A percentile compares a stretch with the other conserved stretches of the same genome.
Conservation (phyloP, 2,113 vertebrate genomes). For the Cyanocitta stelleri region DNA sequence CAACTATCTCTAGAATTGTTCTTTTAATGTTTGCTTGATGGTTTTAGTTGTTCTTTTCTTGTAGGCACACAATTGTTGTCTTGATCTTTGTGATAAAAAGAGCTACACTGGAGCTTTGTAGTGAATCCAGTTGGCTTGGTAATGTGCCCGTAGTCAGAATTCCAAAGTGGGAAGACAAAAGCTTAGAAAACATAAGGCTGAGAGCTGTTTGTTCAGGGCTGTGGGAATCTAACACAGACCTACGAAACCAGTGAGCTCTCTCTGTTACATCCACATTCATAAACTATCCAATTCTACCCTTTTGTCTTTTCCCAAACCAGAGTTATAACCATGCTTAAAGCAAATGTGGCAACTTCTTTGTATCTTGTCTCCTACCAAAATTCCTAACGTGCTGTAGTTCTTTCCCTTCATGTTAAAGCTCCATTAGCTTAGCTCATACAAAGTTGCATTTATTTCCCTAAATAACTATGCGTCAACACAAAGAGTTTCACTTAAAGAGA, state of each 20-base stretch:
- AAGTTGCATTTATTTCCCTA: slow-evolving; percentile 53
- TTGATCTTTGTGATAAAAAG: slow-evolving; percentile 80
- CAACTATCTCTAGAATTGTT: slow-evolving; percentile 79
- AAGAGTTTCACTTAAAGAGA: slow-evolving; percentile 24
- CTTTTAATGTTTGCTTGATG: slow-evolving; percentile 76
- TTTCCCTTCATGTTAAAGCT: slow-evolving; percentile 31
- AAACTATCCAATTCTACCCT: slow-evolving; percentile 33
- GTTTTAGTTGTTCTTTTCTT: slow-evolving; percentile 81
- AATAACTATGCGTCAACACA: slow-evolving; percentile 16
- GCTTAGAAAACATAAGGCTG: slow-evolving; percentile 71
- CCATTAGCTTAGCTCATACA: neutral
- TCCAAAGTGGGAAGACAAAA: slow-evolving; percentile 75
- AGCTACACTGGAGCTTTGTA: slow-evolving; percentile 73
- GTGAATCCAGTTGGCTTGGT: slow-evolving; percentile 76
- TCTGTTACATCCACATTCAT: slow-evolving; percentile 67
- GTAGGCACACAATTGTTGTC: slow-evolving; percentile 79
- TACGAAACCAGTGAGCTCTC: slow-evolving; percentile 59
- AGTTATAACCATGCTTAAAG: slow-evolving; percentile 52
- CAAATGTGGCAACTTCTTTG: slow-evolving; percentile 59
- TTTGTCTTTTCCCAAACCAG: slow-evolving; percentile 62
- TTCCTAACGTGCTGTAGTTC: slow-evolving; percentile 38
- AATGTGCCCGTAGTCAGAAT: slow-evolving; percentile 75
- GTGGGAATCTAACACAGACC: slow-evolving; percentile 72
- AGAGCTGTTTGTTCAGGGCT: slow-evolving; percentile 75
- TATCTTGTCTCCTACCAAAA: slow-evolving; percentile 32